phyloP scores from a whole-genome alignment of 1,140 invertebrate species.

The Zaprionus gabonicus region DNA sequence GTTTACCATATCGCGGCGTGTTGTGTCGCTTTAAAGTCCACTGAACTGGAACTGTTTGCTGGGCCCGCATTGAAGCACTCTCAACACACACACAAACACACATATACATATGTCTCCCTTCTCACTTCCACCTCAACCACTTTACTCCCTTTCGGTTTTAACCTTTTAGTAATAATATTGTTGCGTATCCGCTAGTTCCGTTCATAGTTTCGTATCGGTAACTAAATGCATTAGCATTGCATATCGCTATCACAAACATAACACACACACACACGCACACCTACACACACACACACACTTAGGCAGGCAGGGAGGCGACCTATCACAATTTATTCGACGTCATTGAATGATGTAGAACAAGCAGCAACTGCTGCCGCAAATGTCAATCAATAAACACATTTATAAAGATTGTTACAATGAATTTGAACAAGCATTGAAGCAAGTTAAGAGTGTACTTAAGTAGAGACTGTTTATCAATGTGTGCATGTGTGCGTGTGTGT shows the following conservation, averaged over 20 bases:
- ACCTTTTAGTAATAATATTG: background rate
- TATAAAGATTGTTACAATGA: background rate
- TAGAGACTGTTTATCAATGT: too few relatives aligned
- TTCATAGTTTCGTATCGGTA: background rate
- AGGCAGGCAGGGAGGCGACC: background rate
- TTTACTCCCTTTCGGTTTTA: background rate
- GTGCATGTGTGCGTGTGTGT: too few relatives aligned
- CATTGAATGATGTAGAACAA: background rate
- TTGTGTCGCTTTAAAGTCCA: slow-evolving; percentile 67
- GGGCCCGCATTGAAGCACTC: slow-evolving; percentile 2
- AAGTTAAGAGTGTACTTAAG: background rate
- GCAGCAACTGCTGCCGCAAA: background rate
- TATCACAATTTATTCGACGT: background rate
- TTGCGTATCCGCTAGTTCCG: background rate
- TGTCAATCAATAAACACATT: slow-evolving; percentile 1
- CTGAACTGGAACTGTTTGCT: slow-evolving; percentile 69
- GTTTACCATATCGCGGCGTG: background rate
- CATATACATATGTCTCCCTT: background rate
- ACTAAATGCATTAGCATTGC: slow-evolving; percentile 5
- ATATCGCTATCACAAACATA: background rate
- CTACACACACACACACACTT: background rate
- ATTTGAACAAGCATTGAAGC: background rate
- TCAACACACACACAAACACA: background rate
- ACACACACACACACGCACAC: background rate
- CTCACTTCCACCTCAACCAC: background rate